A percentile compares a stretch with the other conserved stretches of the same genome.
These are phyloP conservation scores for Passer montanus DNA, from an alignment of 2,113 vertebrate species.

Conservation along the genomic window DNA sequence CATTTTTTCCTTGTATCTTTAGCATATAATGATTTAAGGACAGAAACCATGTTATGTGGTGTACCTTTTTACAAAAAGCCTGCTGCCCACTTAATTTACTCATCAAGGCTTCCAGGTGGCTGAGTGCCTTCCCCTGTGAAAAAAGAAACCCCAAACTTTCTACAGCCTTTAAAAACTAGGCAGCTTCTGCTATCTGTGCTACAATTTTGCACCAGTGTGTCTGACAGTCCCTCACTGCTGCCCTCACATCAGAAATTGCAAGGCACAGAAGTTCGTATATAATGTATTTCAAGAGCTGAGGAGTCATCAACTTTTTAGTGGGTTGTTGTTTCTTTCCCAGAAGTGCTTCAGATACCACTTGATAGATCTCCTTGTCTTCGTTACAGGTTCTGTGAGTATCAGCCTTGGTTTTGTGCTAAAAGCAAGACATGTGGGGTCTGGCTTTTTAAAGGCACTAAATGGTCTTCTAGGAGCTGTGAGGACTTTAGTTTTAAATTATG, in stretches of 20 bases:
- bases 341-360: not conserved
- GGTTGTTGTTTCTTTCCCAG: not conserved
- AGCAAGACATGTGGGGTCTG: not conserved
- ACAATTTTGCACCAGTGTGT: not conserved
- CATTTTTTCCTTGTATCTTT: not conserved
- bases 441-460: not conserved
- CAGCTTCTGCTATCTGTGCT: not conserved
- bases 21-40: not conserved
- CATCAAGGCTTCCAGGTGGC: not conserved
- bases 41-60: rapidly evolving
- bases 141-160: not conserved
- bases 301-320: not conserved
- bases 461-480: not conserved
- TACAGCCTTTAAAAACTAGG: not conserved
- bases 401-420: not conserved
- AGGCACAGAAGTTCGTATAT: not conserved
- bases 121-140: not conserved
- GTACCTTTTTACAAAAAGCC: not conserved
- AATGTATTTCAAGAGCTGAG: not conserved
- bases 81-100: not conserved
- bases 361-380: rapidly evolving
- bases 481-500: not conserved
- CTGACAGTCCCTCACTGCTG: not conserved
- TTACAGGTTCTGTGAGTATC: not conserved
- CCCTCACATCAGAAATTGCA: not conserved